These are phyloP conservation scores for Drosophila multiciliata DNA, from an alignment of 2,888 invertebrate genomes.

Conservation along the genomic window DNA sequence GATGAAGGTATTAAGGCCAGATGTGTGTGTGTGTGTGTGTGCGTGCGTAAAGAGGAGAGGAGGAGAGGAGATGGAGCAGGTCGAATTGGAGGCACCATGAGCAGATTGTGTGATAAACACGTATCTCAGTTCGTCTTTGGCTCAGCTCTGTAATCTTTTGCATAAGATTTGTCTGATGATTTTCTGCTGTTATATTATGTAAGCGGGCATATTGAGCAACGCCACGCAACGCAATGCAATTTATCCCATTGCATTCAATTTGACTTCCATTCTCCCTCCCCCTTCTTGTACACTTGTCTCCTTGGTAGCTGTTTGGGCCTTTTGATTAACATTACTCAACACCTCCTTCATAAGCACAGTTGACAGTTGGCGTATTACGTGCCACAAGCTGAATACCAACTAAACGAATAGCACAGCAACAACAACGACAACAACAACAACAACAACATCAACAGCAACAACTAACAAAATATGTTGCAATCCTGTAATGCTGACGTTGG, in stretches of 20 bases:
- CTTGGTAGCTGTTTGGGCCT: slow-evolving; percentile 7
- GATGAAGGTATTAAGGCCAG: slow-evolving; percentile 5
- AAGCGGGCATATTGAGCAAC: slow-evolving; percentile 8
- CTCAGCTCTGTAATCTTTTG: slow-evolving; percentile 13
- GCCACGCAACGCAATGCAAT: background rate
- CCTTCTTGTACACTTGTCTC: no score
- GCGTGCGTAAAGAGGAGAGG: background rate
- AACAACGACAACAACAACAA: slow-evolving; percentile 16
- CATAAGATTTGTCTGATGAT: slow-evolving; percentile 4
- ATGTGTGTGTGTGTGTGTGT: background rate
- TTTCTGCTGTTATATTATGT: background rate
- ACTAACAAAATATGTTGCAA: slow-evolving; percentile 52
- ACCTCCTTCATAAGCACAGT: slow-evolving; percentile 39
- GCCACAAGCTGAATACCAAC: slow-evolving; percentile 58
- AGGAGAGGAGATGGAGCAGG: background rate
- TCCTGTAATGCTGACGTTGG: slow-evolving; percentile 58
- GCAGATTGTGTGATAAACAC: slow-evolving; percentile 51
- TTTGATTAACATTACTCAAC: slow-evolving; percentile 38
- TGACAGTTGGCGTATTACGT: slow-evolving; percentile 52
- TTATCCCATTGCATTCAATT: background rate
- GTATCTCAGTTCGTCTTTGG: slow-evolving; percentile 25
- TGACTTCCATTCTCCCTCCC: background rate
- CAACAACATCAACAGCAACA: slow-evolving; percentile 15
- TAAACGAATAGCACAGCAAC: slow-evolving; percentile 49
- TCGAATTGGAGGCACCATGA: slow-evolving; percentile 1